Conservation (phyloP, 2,797 vertebrate species). For the Sciurus carolinensis region DNA sequence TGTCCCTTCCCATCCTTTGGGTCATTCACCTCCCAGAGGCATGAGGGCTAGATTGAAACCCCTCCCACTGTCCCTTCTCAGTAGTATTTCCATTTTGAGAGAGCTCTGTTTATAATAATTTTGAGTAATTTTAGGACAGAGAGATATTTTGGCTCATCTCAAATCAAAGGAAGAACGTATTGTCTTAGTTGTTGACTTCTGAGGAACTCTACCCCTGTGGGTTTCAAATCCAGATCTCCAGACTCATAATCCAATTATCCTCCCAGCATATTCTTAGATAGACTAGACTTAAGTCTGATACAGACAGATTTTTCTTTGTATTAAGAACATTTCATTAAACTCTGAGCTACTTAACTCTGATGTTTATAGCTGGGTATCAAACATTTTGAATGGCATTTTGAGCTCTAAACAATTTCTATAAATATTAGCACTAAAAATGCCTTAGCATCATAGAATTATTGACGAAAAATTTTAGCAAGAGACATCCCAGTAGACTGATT, state of each 20-base stretch:
- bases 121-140: background rate
- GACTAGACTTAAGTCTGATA: background rate
- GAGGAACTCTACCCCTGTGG: background rate
- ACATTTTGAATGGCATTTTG: conserved; percentile 62
- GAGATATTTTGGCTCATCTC: background rate
- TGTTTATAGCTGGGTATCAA: conserved; percentile 33
- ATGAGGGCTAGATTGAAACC: background rate
- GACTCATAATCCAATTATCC: background rate
- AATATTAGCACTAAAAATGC: conserved; percentile 44
- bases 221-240: background rate
- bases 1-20: background rate
- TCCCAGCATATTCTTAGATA: background rate
- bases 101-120: background rate
- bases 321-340: background rate
- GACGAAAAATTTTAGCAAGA: conserved; percentile 41
- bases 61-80: background rate
- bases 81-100: conserved; percentile 42
- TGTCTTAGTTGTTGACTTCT: conserved; percentile 17
- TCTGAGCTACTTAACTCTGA: background rate
- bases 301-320: background rate
- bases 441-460: conserved; percentile 43
- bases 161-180: background rate
- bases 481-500: background rate
- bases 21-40: background rate
- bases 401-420: conserved; percentile 43